phyloP scores from a whole-genome alignment of 2,888 invertebrate species.

The Heliconius hortense region DNA sequence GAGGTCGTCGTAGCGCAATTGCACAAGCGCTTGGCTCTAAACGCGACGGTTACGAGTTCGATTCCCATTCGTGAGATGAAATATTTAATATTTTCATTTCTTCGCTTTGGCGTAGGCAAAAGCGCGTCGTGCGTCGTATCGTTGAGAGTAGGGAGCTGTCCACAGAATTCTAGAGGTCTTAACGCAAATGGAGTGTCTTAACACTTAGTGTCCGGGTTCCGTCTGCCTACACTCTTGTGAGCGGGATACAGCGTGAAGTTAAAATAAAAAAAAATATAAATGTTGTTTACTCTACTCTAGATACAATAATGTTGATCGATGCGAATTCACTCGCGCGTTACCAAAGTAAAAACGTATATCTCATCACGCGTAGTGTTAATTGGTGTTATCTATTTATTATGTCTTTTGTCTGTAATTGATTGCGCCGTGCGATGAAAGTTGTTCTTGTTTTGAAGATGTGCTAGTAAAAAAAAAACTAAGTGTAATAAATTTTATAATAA shows the following conservation, averaged over 20 bases:
- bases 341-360: conserved; percentile 13
- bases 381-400: conserved; percentile 21
- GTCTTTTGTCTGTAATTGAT: conserved; percentile 19
- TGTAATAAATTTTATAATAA: no score
- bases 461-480: no score
- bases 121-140: no score
- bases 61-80: no score
- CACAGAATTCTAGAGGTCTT: no score
- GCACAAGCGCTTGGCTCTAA: no score
- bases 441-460: not conserved
- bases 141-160: not conserved
- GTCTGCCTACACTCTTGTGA: no score
- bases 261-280: not conserved
- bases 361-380: conserved; percentile 19
- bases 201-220: not conserved
- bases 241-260: not conserved
- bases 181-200: not conserved
- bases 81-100: no score
- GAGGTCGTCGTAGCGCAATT: no score
- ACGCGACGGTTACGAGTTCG: no score
- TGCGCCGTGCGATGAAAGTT: conserved; percentile 4
- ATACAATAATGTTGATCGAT: conserved; percentile 9
- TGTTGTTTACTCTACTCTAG: not conserved
- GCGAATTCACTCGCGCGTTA: conserved; percentile 17
- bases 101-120: no score